Base-by-base conservation (phyloP, 2,888 invertebrate species). In the Tipula unca region DNA sequence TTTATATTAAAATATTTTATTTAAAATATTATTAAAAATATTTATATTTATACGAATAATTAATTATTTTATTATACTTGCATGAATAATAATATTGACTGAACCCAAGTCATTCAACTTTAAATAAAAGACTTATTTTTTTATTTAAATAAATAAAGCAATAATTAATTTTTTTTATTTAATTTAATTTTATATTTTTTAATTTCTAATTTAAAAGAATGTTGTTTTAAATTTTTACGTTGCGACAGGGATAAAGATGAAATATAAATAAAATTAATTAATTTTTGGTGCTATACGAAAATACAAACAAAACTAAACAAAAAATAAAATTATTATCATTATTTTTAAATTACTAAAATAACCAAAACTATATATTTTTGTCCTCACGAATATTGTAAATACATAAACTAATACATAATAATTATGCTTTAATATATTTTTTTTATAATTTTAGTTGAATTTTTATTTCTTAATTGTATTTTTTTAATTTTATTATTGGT, bases 91-190 rank as follows among this genome's bases (percentile, higher is more conserved):
- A 69, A 69, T 69, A 25, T 69, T 20, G 69, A 25, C 6, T 69
- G 69, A 69, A 69, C 8, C 1, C 20, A 10, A 69, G 8, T 69
- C 20, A 25, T 69, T 69, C 69, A 69, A 69, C 10, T 3, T 69
- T 69, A 48, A 69, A 69, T 69, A 69, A 69, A 69, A 69, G 69
- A 69, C 69, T 69, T 69, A 69, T 69, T 69, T 25, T 54, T 69
- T 69, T 69, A 25, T 69, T 69, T 69, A 20, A 25, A 69, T 25
- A 69, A 69, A 69, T 69, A 20, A 69, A 69, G 69, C 69, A 69
- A 69, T 69, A 69, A 69, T 69, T 69, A 69, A 48, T 25, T 69
- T 20, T 25, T 69, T 69, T 69, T 69, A 69, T 69, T 48, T 39
- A 39, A 48, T 48, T 48, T 48, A n/a, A n/a, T n/a, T n/a, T n/a